Base-by-base conservation (phyloP, 2,888 invertebrate species). In the Lagria hirta region DNA sequence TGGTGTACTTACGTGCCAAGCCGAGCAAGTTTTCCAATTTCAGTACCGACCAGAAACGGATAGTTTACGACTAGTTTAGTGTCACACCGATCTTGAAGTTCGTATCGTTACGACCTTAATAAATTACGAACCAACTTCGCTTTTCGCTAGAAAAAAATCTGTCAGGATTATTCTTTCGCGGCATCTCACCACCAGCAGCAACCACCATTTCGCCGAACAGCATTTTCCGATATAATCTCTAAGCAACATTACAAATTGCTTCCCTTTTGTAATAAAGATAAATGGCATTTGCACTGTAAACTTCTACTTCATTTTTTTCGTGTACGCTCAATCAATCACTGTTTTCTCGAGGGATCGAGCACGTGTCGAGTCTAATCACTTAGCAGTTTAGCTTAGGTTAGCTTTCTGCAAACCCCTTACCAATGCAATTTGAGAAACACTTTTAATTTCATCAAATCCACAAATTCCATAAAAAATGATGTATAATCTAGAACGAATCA, bases 341-440 rank as follows among this genome's bases (percentile, higher is more conserved):
- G 57, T 59, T 60, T 57, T 52, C 60, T 52, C 61, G 20, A 20
- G 54, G 42, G 58, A 52, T 38, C 38, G 51, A 54, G 61, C 62
- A 61, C 58, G 58, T 61, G 64, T 62, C 64, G 58, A 59, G 36
- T 59, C 51, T 64, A 62, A 64, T 64, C 61, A 64, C 60, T 64
- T 62, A 61, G 53, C 59, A 54, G 54, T 51, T 57, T 57, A 52
- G 54, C 49, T 50, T 36, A 47, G 42, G 46, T 32, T 21, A 38
- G 35, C 32, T 50, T 43, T 42, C 30, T 24, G 29, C 43, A 21
- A 29, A 28, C 43, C 43, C 34, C 35, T 27, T 24, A 41, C 22
- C 36, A 37, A 37, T 34, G 27, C 35, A 17, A 28, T 29, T 35
- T 43, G 30, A 36, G 37, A 43, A 43, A 43, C 29, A n/a, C 37